Conservation (phyloP, 2,113 vertebrate genomes). For the Delphinus delphis region DNA sequence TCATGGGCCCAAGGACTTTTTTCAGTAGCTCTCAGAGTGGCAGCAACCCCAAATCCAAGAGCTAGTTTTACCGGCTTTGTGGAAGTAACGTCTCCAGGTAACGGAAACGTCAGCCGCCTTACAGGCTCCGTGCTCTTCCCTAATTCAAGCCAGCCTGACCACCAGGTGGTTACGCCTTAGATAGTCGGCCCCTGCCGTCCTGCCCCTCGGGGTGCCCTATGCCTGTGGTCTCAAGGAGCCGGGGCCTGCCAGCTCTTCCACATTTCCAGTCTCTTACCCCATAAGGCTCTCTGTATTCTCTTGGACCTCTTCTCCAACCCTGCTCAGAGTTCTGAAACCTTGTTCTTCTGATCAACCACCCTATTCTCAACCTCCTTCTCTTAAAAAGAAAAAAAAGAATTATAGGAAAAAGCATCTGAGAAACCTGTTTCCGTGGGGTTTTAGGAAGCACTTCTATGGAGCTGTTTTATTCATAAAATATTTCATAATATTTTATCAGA, state of each 20-base stretch:
- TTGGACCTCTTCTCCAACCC: background rate
- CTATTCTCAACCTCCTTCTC: background rate
- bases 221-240: background rate
- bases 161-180: background rate
- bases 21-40: background rate
- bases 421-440: background rate
- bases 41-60: background rate
- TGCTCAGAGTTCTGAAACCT: background rate
- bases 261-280: background rate
- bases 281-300: background rate
- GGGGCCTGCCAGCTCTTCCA: background rate
- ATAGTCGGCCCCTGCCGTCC: background rate
- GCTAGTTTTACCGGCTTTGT: background rate
- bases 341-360: background rate
- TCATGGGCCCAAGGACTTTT: background rate
- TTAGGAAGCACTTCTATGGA: background rate
- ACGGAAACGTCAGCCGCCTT: background rate
- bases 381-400: background rate
- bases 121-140: background rate
- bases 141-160: background rate
- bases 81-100: background rate
- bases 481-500: constrained; percentile 38
- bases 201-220: no score
- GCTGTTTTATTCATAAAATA: constrained; percentile 28
- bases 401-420: background rate